Percentiles rank a stretch among this genome's conserved stretches.
These are phyloP conservation scores for Heliconius congener DNA, from an alignment of 1,140 invertebrate genomes.

Conservation along the genomic window DNA sequence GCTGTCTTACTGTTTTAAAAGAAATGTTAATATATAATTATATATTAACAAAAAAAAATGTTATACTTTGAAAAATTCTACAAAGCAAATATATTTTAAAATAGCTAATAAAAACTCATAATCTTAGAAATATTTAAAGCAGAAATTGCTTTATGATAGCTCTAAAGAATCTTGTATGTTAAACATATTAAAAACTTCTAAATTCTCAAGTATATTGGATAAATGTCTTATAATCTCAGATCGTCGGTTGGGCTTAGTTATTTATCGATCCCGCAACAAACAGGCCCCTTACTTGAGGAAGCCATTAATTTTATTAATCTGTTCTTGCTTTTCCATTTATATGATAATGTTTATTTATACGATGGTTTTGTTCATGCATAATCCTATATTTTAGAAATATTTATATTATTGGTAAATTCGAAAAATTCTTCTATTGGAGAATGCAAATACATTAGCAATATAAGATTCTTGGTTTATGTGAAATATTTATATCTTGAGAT, in stretches of 20 bases:
- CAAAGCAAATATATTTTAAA: too few relatives aligned
- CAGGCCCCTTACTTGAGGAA: conserved; percentile 23
- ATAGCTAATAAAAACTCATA: too few relatives aligned
- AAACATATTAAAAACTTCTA: conserved; percentile 30
- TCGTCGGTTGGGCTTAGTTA: conserved; percentile 24
- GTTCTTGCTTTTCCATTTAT: conserved; percentile 26
- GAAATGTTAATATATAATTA: not conserved
- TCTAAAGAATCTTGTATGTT: too few relatives aligned
- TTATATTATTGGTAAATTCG: too few relatives aligned
- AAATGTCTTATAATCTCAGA: conserved; percentile 30
- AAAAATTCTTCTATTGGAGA: too few relatives aligned
- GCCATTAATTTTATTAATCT: conserved; percentile 33
- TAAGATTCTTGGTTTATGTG: not conserved
- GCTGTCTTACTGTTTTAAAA: not conserved
- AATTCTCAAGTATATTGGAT: conserved; percentile 25
- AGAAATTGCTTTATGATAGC: too few relatives aligned
- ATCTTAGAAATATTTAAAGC: too few relatives aligned
- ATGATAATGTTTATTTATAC: conserved; percentile 28
- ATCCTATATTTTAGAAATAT: too few relatives aligned
- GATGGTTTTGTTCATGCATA: not conserved
- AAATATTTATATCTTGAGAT: not conserved
- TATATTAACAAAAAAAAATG: too few relatives aligned
- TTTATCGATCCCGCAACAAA: conserved; percentile 27
- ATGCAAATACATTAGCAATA: too few relatives aligned
- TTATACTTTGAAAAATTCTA: too few relatives aligned